A percentile compares a stretch with the other conserved stretches of the same genome.
phyloP scores from a whole-genome alignment of 2,888 invertebrate genomes.

The Eupithecia inturbata region DNA sequence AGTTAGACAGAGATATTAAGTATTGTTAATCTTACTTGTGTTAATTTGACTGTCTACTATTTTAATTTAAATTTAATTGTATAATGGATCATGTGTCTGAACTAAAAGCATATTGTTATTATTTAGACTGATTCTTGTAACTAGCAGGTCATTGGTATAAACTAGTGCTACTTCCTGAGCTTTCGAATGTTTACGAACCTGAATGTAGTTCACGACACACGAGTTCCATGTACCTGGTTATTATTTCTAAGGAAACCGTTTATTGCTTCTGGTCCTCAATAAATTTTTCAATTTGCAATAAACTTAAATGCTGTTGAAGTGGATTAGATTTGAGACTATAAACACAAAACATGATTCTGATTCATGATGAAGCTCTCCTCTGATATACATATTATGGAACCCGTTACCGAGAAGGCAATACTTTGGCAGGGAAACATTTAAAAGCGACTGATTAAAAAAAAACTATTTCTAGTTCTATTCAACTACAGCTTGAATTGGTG shows the following conservation, averaged over 20 bases:
- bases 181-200: not conserved
- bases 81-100: no score
- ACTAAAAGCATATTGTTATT: no score
- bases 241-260: conserved; percentile 23
- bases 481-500: no score
- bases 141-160: not conserved
- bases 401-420: not conserved
- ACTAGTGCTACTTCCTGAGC: not conserved
- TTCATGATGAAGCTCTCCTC: not conserved
- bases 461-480: no score
- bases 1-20: no score
- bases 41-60: no score
- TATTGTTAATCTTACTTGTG: no score
- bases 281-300: conserved; percentile 24
- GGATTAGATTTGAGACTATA: conserved; percentile 15
- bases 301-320: conserved; percentile 10
- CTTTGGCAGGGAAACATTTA: no score
- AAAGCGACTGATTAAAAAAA: no score
- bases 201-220: not conserved
- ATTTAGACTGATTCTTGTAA: conserved; percentile 1
- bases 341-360: not conserved
- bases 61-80: no score
- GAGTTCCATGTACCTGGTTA: not conserved
- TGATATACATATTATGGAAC: not conserved
- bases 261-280: conserved; percentile 17